Conservation (phyloP, 2,113 vertebrate genomes). For the Thalassarche chlororhynchos region DNA sequence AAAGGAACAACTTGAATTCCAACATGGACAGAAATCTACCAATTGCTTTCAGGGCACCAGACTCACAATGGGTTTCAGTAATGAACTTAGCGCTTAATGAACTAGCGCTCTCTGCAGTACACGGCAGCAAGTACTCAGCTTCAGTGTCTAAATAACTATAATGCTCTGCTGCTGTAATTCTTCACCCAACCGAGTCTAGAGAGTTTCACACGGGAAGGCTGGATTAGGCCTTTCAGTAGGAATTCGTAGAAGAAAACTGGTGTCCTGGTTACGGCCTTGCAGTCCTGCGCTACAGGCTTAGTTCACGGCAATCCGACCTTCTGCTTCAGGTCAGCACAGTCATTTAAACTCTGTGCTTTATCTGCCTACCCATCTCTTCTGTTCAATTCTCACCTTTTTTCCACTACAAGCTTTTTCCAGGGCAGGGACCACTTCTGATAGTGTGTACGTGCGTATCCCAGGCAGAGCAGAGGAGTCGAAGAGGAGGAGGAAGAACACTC, state of each 20-base stretch:
- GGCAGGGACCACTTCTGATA: neutral
- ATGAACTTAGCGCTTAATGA: accelerated
- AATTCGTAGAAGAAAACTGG: neutral
- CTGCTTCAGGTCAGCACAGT: neutral
- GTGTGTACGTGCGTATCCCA: neutral
- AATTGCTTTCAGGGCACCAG: neutral
- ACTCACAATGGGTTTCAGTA: neutral
- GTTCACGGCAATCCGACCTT: neutral
- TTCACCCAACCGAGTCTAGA: neutral
- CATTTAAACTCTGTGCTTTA: neutral
- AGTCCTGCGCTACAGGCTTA: neutral
- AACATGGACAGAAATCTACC: neutral
- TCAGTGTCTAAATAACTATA: neutral
- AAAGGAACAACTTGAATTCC: neutral
- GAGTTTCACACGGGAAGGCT: neutral
- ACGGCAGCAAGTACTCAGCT: neutral
- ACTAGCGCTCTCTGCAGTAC: neutral
- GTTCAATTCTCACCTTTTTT: neutral
- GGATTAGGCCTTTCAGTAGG: neutral
- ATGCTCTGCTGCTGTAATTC: neutral
- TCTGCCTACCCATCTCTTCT: neutral
- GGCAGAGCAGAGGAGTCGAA: neutral
- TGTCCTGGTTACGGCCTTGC: neutral
- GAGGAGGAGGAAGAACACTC: neutral
- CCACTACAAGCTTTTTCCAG: neutral